Percentiles rank a stretch among this genome's conserved stretches.
Evolutionary conservation across 2,888 invertebrate genomes (phyloP).

Genomic region (Bibio marci): DNA sequence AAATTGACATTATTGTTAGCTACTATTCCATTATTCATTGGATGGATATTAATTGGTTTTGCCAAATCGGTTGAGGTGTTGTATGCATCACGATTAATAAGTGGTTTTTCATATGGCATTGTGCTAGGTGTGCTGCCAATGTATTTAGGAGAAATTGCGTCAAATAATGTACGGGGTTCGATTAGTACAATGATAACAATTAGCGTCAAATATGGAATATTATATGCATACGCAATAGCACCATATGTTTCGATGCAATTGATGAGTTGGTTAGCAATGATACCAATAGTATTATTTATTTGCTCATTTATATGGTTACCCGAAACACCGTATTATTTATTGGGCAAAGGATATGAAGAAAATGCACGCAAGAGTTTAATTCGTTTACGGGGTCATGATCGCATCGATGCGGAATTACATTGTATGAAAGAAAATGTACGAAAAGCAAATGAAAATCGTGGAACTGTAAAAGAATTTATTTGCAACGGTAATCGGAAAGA

Average conservation of each 20-base stretch:
- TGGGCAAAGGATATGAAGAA: constrained; percentile 34
- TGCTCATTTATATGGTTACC: constrained; percentile 42
- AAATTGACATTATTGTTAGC: constrained; percentile 43
- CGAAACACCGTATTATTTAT: constrained; percentile 45
- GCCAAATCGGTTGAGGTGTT: constrained; percentile 37
- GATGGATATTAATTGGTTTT: constrained; percentile 44
- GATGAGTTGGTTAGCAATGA: constrained; percentile 36
- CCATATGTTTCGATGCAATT: constrained; percentile 36
- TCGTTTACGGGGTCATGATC: constrained; percentile 37
- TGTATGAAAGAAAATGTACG: constrained; percentile 28
- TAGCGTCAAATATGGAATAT: constrained; percentile 40
- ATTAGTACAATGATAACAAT: constrained; percentile 43
- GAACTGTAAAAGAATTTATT: constrained; percentile 33
- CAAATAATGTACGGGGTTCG: constrained; percentile 40
- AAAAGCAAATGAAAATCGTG: constrained; percentile 34
- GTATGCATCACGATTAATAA: constrained; percentile 40
- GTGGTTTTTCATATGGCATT: constrained; percentile 43
- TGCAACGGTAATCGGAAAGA: constrained; percentile 36
- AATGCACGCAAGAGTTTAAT: constrained; percentile 39
- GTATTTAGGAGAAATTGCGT: constrained; percentile 45
- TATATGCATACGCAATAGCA: constrained; percentile 42
- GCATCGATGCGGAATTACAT: constrained; percentile 34
- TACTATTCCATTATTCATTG: constrained; percentile 39
- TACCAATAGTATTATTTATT: constrained; percentile 37
- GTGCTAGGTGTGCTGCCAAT: constrained; percentile 43